These are phyloP conservation scores for Phalacrocorax carbo DNA, from an alignment of 2,113 vertebrate genomes.

Conservation along the genomic window DNA sequence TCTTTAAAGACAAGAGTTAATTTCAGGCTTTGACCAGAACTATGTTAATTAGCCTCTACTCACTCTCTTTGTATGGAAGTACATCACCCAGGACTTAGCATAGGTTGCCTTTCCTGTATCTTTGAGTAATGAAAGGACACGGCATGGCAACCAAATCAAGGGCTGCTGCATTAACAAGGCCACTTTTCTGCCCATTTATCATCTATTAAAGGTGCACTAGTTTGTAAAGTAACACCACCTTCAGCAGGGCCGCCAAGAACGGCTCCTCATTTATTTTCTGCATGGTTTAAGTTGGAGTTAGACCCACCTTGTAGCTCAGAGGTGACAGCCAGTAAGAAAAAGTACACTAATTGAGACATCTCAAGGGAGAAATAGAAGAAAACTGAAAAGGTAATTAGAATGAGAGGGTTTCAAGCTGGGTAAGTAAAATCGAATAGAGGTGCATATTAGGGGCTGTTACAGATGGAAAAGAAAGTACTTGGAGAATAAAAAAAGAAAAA, in stretches of 20 bases:
- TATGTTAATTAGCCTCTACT: slow-evolving; percentile 74
- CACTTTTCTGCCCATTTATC: slow-evolving; percentile 80
- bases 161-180: slow-evolving; percentile 77
- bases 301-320: slow-evolving; percentile 76
- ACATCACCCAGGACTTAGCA: slow-evolving; percentile 60
- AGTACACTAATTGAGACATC: slow-evolving; percentile 83
- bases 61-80: slow-evolving; percentile 43
- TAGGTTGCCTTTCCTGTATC: slow-evolving; percentile 56
- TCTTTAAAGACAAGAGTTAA: slow-evolving; percentile 75
- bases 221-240: slow-evolving; percentile 80
- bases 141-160: slow-evolving; percentile 62
- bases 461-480: slow-evolving; percentile 57
- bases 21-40: slow-evolving; percentile 75
- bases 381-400: slow-evolving; percentile 81
- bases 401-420: slow-evolving; percentile 73
- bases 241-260: slow-evolving; percentile 71
- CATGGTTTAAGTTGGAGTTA: slow-evolving; percentile 72
- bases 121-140: slow-evolving; percentile 79
- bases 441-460: slow-evolving; percentile 65
- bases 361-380: slow-evolving; percentile 74
- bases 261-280: slow-evolving; percentile 82
- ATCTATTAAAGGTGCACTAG: slow-evolving; percentile 81
- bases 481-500: slow-evolving; percentile 52
- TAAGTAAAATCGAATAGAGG: slow-evolving; percentile 74
- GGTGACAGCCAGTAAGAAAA: slow-evolving; percentile 80